phyloP scores from a whole-genome alignment of 2,113 vertebrate genomes.

The Thunnus maccoyii region DNA sequence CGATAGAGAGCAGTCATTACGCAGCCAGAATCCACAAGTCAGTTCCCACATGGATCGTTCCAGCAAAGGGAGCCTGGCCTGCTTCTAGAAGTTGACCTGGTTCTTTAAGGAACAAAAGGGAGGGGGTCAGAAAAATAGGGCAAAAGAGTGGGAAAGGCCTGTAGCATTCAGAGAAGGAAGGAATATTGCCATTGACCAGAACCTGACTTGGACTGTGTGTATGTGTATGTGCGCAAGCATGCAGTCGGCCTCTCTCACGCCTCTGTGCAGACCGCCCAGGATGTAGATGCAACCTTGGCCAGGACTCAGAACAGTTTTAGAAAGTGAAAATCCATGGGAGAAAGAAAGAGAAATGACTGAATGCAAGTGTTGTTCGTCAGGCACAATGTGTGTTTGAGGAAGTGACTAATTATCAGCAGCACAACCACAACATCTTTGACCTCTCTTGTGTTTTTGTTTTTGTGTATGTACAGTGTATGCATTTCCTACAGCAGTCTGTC shows the following conservation, averaged over 20 bases:
- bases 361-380: constrained; percentile 26
- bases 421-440: background rate
- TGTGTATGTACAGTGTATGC: background rate
- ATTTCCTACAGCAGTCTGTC: background rate
- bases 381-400: background rate
- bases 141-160: constrained; percentile 34
- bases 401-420: too few relatives aligned
- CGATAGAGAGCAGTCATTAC: constrained; percentile 59
- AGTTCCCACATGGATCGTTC: constrained; percentile 70
- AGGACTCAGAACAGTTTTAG: background rate
- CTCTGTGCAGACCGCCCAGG: constrained; percentile 22
- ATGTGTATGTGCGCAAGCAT: background rate
- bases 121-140: constrained; percentile 14
- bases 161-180: constrained; percentile 18
- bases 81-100: constrained; percentile 59
- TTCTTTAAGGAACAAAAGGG: constrained; percentile 68
- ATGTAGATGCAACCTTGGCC: constrained; percentile 23
- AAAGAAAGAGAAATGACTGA: constrained; percentile 23
- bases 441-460: background rate
- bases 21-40: constrained; percentile 67
- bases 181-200: constrained; percentile 34
- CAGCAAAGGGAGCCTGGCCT: constrained; percentile 31
- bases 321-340: constrained; percentile 13
- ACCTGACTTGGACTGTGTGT: constrained; percentile 26
- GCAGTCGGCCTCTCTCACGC: constrained; percentile 53